Evolutionary conservation across 1,140 invertebrate genomes (phyloP).

Genomic region (Oncopeltus fasciatus): DNA sequence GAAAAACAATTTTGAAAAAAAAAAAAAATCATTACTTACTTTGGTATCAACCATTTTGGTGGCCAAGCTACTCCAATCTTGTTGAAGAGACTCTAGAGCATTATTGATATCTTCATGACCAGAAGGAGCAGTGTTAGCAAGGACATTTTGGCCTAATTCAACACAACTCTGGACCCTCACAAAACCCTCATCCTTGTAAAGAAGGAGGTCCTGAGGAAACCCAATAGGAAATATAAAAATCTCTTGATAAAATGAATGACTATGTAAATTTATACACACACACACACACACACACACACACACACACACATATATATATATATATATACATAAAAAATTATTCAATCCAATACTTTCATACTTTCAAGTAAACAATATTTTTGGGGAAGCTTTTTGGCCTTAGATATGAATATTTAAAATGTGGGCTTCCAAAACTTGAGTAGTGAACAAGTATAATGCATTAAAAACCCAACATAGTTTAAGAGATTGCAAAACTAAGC

Average conservation of each 20-base stretch:
- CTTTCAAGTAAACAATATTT: no score
- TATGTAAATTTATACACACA: no score
- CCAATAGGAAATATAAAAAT: not conserved
- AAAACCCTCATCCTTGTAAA: constrained; percentile 83
- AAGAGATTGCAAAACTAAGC: no score
- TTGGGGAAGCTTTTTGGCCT: no score
- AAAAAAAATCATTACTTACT: constrained; percentile 18
- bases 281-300: no score
- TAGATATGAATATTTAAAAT: no score
- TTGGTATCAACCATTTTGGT: constrained; percentile 82
- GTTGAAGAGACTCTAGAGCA: constrained; percentile 65
- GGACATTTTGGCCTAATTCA: constrained; percentile 77
- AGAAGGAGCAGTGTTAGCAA: constrained; percentile 77
- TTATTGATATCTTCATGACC: constrained; percentile 79
- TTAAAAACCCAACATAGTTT: no score
- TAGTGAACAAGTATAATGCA: no score
- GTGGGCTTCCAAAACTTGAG: no score
- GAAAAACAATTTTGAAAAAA: not conserved
- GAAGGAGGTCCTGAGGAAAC: constrained; percentile 53
- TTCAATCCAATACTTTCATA: no score
- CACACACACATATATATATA: no score
- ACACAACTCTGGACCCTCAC: constrained; percentile 70
- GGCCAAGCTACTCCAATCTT: constrained; percentile 74
- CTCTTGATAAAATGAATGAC: not conserved
- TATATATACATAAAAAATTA: no score